Conservation (phyloP, 2,888 invertebrate species). For the Lacanobia oleracea region DNA sequence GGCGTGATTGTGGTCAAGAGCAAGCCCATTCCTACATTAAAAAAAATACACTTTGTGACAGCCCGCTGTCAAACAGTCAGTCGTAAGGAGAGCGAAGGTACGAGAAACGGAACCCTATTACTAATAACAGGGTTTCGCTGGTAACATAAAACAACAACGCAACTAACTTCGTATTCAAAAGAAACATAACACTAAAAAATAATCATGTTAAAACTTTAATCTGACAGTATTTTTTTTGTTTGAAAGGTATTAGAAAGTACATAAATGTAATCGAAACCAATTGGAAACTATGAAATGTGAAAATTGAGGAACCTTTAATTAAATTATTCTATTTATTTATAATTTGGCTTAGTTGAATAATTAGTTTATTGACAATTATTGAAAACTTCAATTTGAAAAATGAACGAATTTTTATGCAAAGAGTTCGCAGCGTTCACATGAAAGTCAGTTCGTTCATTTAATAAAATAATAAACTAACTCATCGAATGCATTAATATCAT, state of each 20-base stretch:
- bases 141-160: background rate
- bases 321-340: conserved; percentile 26
- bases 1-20: too few species aligned
- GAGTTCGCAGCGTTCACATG: too few species aligned
- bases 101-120: too few species aligned
- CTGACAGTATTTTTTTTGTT: conserved; percentile 5
- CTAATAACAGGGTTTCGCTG: too few species aligned
- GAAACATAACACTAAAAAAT: conserved; percentile 1
- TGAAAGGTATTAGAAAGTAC: conserved; percentile 4
- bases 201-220: conserved; percentile 8
- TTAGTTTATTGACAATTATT: conserved; percentile 9
- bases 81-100: too few species aligned
- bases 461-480: too few species aligned
- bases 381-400: background rate
- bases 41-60: too few species aligned
- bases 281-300: conserved; percentile 40
- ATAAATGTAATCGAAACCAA: conserved; percentile 32
- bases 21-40: too few species aligned
- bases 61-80: too few species aligned
- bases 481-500: too few species aligned
- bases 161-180: background rate
- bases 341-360: conserved; percentile 2
- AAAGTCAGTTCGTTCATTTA: too few species aligned
- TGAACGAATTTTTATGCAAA: too few species aligned
- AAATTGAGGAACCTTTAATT: conserved; percentile 24